These are phyloP conservation scores for Brenthis daphne DNA, from an alignment of 2,888 invertebrate genomes.

Conservation along the genomic window DNA sequence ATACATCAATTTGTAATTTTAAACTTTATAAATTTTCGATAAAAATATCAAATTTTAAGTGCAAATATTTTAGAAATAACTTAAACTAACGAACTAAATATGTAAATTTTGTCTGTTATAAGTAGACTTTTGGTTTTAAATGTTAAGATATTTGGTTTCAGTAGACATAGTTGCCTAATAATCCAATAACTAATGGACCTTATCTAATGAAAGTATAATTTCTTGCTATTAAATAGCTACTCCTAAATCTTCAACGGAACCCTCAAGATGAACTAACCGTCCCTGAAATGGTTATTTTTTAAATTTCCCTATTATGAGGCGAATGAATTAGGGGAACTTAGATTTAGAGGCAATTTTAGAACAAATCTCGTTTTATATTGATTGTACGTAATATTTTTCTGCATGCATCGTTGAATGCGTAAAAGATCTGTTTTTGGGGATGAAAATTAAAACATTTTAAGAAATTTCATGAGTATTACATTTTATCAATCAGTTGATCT, in stretches of 20 bases:
- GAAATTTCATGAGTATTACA: conserved; percentile 1
- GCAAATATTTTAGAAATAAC: too few relatives aligned
- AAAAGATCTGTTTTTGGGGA: conserved; percentile 36
- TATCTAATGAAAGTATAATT: conserved; percentile 67
- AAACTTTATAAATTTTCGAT: too few relatives aligned
- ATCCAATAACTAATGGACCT: not conserved
- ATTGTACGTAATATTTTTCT: conserved; percentile 63
- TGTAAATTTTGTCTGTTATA: too few relatives aligned
- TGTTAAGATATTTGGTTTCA: too few relatives aligned
- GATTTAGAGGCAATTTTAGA: conserved; percentile 66
- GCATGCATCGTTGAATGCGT: conserved; percentile 57
- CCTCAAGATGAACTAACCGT: conserved; percentile 65
- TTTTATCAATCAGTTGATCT: conserved; percentile 3
- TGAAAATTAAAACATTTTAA: conserved; percentile 21
- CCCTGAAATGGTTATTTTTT: conserved; percentile 76
- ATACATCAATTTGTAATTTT: too few relatives aligned
- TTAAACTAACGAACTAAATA: too few relatives aligned
- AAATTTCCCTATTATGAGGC: conserved; percentile 58
- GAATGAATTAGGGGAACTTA: conserved; percentile 57
- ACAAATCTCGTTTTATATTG: conserved; percentile 58
- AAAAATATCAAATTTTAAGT: too few relatives aligned
- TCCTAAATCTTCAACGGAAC: conserved; percentile 45
- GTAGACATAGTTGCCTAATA: too few relatives aligned
- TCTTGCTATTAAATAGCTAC: conserved; percentile 48
- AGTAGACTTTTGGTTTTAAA: too few relatives aligned